Evolutionary conservation across 2,888 invertebrate species (phyloP), one percentile per base, ranked within the genome.

Genomic region (Melinopterus prodromus): DNA sequence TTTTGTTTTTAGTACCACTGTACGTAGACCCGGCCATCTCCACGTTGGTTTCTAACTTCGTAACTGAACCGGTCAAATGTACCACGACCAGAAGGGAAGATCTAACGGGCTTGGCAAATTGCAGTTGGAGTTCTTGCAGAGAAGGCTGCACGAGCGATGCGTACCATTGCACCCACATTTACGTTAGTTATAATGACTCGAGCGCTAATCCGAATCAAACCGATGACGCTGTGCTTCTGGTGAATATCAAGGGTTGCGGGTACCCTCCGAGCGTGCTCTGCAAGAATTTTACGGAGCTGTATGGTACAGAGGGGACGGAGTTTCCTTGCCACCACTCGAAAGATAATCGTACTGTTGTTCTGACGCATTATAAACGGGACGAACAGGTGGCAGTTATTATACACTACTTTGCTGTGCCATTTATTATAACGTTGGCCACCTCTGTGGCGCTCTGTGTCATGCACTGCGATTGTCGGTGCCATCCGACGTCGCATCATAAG

Each of bases 401-500:
- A 84, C 93, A 96, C 89, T 96, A 95, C 88, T 93, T 96, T 90
- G 96, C 95, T 80, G 93, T 96, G 85, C 96, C 96, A 82, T 93
- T 97, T 90, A 94, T 95, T 86, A 92, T 96, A 86, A 96, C 96
- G 78, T 92, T 96, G 84, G 94, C 96, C 85, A 96, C 96, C 83
- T 96, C 96, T 80, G 94, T 96, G 84, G 95, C 95, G 37, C 91
- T 96, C 81, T 97, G 96, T 90, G 94, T 96, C 80, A 93, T 96
- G 92, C 96, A 96, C 89, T 97, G 96, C 89, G 96, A 96, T 89
- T 96, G 96, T 90, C 92, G 94, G 84, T 95, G 90, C 92, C 94
- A 85, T 91, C 94, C 84, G 91, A 94, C 87, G 89, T 93, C 87
- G 90, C 93, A 89, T 85, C 92, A 91, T 90, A 94, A 88, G 85